Conservation (phyloP, 2,888 invertebrate species). For the Caenorhabditis afra region DNA sequence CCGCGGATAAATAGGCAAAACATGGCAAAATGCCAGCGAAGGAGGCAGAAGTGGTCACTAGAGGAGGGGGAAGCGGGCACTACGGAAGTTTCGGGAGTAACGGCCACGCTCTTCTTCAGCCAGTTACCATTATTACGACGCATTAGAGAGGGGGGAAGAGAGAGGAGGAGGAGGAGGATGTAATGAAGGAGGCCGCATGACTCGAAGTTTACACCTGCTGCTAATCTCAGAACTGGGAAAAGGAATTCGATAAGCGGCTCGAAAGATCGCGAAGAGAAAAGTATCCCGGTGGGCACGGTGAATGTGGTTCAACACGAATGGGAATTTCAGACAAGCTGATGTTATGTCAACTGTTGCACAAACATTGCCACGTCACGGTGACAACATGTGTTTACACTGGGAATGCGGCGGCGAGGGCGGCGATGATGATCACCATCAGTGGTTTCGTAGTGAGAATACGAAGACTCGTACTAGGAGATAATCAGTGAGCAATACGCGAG, state of each 20-base stretch:
- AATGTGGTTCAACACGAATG: background rate
- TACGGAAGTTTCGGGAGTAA: slow-evolving; percentile 28
- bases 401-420: slow-evolving; percentile 4
- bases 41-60: slow-evolving; percentile 25
- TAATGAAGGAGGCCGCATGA: slow-evolving; percentile 39
- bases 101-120: slow-evolving; percentile 5
- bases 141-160: too few relatives aligned
- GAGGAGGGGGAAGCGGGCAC: slow-evolving; percentile 2
- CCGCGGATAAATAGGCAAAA: slow-evolving; percentile 42
- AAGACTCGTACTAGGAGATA: slow-evolving; percentile 2
- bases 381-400: slow-evolving; percentile 32
- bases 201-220: slow-evolving; percentile 35
- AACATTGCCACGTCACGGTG: slow-evolving; percentile 46
- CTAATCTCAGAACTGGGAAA: slow-evolving; percentile 7
- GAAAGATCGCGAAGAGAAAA: background rate
- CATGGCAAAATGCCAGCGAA: slow-evolving; percentile 19
- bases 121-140: slow-evolving; percentile 55
- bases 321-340: background rate
- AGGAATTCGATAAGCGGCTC: slow-evolving; percentile 1
- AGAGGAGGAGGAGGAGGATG: slow-evolving; percentile 6
- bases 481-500: background rate
- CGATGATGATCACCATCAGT: slow-evolving; percentile 24
- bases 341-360: slow-evolving; percentile 17
- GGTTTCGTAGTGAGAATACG: background rate
- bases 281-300: background rate